Conservation (phyloP, 2,888 invertebrate species). For the Carpatolechia fugitivella region DNA sequence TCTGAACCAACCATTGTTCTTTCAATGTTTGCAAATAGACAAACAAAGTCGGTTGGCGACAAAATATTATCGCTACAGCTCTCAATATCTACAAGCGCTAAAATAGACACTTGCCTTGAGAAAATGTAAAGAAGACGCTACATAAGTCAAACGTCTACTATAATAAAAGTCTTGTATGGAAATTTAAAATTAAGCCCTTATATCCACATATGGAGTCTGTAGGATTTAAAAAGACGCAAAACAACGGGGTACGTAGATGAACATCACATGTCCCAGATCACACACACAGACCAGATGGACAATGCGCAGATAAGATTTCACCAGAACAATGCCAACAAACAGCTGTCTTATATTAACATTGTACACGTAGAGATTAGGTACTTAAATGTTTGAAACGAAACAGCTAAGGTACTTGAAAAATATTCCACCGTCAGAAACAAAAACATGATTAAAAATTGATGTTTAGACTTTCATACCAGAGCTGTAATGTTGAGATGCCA, state of each 20-base stretch:
- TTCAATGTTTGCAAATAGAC: slow-evolving; percentile 1
- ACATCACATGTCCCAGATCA: slow-evolving; percentile 32
- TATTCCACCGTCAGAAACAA: too few relatives aligned
- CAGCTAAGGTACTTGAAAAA: too few relatives aligned
- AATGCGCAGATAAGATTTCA: slow-evolving; percentile 61
- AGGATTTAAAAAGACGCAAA: slow-evolving; percentile 5
- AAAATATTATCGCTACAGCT: background rate
- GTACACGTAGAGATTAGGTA: background rate
- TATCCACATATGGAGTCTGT: background rate
- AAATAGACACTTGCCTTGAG: background rate
- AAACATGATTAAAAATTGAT: too few relatives aligned
- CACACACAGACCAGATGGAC: slow-evolving; percentile 49
- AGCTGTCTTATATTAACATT: slow-evolving; percentile 1
- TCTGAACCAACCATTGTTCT: slow-evolving; percentile 11
- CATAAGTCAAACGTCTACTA: too few relatives aligned
- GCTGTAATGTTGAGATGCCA: too few relatives aligned
- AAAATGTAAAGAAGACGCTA: too few relatives aligned
- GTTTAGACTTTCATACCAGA: too few relatives aligned
- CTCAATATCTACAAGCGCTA: background rate
- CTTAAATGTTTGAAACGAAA: too few relatives aligned
- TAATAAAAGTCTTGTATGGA: too few relatives aligned
- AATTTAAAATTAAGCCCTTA: too few relatives aligned
- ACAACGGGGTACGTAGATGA: slow-evolving; percentile 19
- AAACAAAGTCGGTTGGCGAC: slow-evolving; percentile 6
- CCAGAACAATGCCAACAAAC: slow-evolving; percentile 51